Base-by-base conservation (phyloP, 2,888 invertebrate genomes). In the Sialis fuliginosa region DNA sequence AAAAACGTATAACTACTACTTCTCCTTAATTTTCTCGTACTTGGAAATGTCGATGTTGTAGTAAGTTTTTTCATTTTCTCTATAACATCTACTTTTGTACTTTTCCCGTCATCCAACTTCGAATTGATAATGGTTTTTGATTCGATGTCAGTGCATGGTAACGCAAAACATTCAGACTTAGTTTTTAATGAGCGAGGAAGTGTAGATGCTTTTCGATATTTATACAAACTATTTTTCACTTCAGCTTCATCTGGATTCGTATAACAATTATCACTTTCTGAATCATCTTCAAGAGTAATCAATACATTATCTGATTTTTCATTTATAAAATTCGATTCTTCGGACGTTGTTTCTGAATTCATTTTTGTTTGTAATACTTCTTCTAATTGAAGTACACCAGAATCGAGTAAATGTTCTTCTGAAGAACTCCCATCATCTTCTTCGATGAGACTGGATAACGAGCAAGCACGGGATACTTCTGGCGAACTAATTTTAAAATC, bases 401-500 rank as follows among this genome's bases (percentile, higher is more conserved):
- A 59, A 48, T 64, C 64, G 39, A 65, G 52, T 1, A 65, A 55
- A 50, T 62, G 61, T 49, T 62, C 58, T 2, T 44, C n/a, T 9
- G 39, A 52, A 22, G 22, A 22, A 22, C 22, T 31, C 49, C 49
- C 8, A 34, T 50, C 52, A 46, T 56, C 54, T 13, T 46, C 43
- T 40, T 51, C 51, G 33, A 50, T 39, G n/a, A 43, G 12, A 33
- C 33, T 43, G 6, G 31, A n/a, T 13, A 12, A 12, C 7, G 43
- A 43, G 34, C 43, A 43, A 33, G 43, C 45, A 42, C 54, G 53
- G 8, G 61, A 58, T 39, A 62, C 53, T 44, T 60, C 55, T 4
- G 61, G 60, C 1, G 62, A 60, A 13, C 56, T 57, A n/a, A 59
- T 59, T 47, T 60, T 56, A 41, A 64, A 58, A 52, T 64, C 61